Base-by-base conservation (phyloP, 53 echinoderm and acorn worm genomes). In the Temnopleurus reevesii region DNA sequence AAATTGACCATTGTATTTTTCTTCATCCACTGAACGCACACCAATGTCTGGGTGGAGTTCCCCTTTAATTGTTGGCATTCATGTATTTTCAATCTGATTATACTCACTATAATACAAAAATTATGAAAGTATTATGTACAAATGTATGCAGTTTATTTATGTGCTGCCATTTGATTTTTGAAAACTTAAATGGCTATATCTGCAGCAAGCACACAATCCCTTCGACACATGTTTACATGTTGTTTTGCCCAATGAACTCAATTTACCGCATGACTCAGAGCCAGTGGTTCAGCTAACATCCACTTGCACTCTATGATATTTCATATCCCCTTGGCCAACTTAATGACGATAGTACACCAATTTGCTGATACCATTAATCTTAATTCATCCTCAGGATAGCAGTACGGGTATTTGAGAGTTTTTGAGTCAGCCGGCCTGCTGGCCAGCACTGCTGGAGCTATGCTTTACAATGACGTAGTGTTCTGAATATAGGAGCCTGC, bases 321-420 rank as follows among this genome's bases (percentile, higher is more conserved):
- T 71, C 71, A 71, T 71, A 41, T 41, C 12, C 41, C 2, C n/a
- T 36, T 41, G 71, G 71, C 21, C 36, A 38, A 71, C 41, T 71
- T 41, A 71, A 71, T 71, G 71, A 71, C 36, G 71, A 71, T 41
- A 41, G 71, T 71, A 71, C 71, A 71, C 19, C 71, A 71, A 71
- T 71, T 71, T 71, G 38, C 71, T 43, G 71, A 41, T 71, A 71
- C 71, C 41, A 71, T 71, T 71, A 71, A 71, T 71, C 71, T 71
- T 71, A 71, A 71, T 71, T 19, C 41, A 71, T 36, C 71, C 6
- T 71, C 18, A 71, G 71, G 71, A 71, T 41, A 21, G n/a, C n/a
- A n/a, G n/a, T n/a, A 56, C 36, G 41, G 43, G 43, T 71, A 71
- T 71, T 71, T 41, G 36, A 21, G 41, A 71, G 41, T 41, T 71